phyloP scores from a whole-genome alignment of 2,113 vertebrate species.

The Arizona elegans region DNA sequence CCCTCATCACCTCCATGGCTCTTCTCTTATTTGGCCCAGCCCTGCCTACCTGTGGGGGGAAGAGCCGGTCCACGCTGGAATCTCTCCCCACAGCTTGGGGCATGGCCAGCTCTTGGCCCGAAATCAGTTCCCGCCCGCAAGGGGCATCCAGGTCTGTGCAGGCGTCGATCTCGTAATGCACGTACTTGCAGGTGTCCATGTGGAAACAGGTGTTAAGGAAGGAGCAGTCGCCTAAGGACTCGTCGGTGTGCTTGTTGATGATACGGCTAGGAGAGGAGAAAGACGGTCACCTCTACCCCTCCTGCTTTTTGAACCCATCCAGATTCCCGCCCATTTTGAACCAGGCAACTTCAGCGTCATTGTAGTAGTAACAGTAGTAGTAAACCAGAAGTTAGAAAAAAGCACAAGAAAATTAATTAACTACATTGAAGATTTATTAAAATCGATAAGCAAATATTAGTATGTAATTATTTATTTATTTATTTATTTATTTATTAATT shows the following conservation, averaged over 20 bases:
- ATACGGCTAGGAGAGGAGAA: conserved; percentile 74
- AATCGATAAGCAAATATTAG: too few species aligned
- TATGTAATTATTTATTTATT: too few species aligned
- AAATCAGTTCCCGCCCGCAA: conserved; percentile 60
- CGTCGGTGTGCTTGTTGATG: conserved; percentile 92
- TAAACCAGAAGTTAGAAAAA: too few species aligned
- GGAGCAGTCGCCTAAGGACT: conserved; percentile 90
- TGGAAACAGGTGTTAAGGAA: conserved; percentile 96
- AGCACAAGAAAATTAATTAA: too few species aligned
- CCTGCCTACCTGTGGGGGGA: conserved; percentile 82
- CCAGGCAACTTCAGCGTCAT: too few species aligned
- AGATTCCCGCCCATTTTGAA: background rate
- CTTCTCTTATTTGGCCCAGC: background rate
- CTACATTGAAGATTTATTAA: too few species aligned
- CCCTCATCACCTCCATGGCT: too few species aligned
- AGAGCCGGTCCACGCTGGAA: conserved; percentile 83
- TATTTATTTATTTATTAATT: too few species aligned
- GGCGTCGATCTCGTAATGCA: conserved; percentile 91
- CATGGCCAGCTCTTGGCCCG: conserved; percentile 76
- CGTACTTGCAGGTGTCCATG: conserved; percentile 95
- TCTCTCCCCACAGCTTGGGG: conserved; percentile 73
- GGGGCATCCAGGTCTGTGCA: conserved; percentile 76
- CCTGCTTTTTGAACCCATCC: background rate
- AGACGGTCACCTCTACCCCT: background rate
- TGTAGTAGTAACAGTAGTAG: too few species aligned